A percentile compares a stretch with the other conserved stretches of the same genome.
phyloP scores from a whole-genome alignment of 2,113 vertebrate genomes.

The Bos indicus region DNA sequence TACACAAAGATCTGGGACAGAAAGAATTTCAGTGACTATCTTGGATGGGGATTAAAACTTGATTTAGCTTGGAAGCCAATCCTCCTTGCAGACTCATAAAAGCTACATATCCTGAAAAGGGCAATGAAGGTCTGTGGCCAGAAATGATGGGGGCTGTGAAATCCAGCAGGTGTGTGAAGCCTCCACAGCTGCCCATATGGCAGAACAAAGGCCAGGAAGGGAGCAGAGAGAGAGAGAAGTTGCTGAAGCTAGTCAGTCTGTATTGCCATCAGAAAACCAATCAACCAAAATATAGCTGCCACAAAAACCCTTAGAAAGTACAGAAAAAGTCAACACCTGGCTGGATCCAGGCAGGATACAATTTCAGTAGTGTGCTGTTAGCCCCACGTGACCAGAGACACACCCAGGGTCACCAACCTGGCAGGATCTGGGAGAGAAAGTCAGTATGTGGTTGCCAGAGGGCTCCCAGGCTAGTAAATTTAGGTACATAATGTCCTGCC shows the following conservation, averaged over 20 bases:
- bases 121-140: neutral
- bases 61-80: neutral
- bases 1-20: neutral
- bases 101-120: neutral
- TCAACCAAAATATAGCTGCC: neutral
- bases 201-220: neutral
- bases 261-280: neutral
- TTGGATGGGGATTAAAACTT: neutral
- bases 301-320: neutral
- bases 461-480: neutral
- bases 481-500: accelerated
- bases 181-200: neutral
- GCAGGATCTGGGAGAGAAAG: neutral
- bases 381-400: neutral
- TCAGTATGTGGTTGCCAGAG: neutral
- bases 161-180: neutral
- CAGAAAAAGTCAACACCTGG: neutral
- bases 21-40: neutral
- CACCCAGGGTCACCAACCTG: neutral
- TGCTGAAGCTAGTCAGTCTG: neutral
- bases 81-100: neutral
- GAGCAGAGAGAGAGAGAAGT: neutral
- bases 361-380: neutral
- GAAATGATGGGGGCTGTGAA: neutral
- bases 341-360: neutral